Base-by-base conservation (phyloP, 2,797 vertebrate species). In the Taenioides sp. region DNA sequence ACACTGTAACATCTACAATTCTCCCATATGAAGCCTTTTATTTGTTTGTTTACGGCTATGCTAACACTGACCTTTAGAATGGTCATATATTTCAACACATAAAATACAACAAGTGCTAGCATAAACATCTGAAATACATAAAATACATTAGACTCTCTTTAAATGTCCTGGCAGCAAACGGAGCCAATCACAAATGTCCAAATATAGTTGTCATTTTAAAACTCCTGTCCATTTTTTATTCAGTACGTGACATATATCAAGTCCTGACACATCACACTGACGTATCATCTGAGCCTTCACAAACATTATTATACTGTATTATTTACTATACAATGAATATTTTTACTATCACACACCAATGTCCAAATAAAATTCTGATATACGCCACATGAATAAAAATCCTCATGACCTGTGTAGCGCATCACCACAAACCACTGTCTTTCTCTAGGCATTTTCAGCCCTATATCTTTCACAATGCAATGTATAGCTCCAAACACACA, bases 391-490 rank as follows among this genome's bases (percentile, higher is more conserved):
- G 60, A 22, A 75, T 64, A 72, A 49, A 74, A 71, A 74, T 68
- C 70, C 79, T 67, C 71, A 22, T 75, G 79, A 80, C 77, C 74
- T 18, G 6, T 22, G 6, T 40, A 5, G 58, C 72, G 74, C 71
- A 76, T 72, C 65, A 65, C 73, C 55, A 50, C 72, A 52, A 81
- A 47, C 65, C 65, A 23, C 61, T 65, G 71, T 37, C 27, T 79
- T 11, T 54, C 43, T 70, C 67, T 55, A 5, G 60, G 57, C 77
- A 78, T 78, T 54, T 84, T 81, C 65, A 75, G 58, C 75, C 58
- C 66, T 58, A 69, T 55, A 82, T 80, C 77, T 83, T 77, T 83
- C 79, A 79, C 72, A 72, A 76, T 69, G 74, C 82, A 70, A 61
- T 49, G 50, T 80, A 77, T 58, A 63, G 58, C 61, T 50, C 55